A percentile compares a stretch with the other conserved stretches of the same genome.
Conservation (phyloP, 2,888 invertebrate genomes). For the Hirtodrosophila histrioides region DNA sequence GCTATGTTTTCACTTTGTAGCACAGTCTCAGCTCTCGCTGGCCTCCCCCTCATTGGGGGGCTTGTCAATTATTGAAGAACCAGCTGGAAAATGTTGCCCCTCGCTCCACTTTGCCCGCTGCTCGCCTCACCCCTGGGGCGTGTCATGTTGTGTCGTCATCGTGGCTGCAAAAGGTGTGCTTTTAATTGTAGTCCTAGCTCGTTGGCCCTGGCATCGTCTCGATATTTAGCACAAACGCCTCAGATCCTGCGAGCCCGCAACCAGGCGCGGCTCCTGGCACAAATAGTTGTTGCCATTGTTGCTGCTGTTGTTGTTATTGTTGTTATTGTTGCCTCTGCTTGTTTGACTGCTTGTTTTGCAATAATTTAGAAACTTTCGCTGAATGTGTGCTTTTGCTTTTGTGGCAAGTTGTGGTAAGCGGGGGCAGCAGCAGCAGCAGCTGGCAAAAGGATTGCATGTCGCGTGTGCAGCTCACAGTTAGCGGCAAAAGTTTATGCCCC, state of each 20-base stretch:
- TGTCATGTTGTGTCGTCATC: conserved; percentile 19
- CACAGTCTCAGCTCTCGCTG: conserved; percentile 14
- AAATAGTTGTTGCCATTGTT: conserved; percentile 48
- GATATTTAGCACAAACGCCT: conserved; percentile 67
- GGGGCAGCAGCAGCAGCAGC: conserved; percentile 6
- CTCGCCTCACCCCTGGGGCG: neutral
- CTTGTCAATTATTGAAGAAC: conserved; percentile 75
- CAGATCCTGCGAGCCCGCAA: conserved; percentile 39
- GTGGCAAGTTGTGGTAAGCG: conserved; percentile 40
- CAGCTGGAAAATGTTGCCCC: conserved; percentile 36
- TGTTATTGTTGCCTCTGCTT: conserved; percentile 35
- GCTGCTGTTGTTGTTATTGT: conserved; percentile 28
- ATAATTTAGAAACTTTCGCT: conserved; percentile 81
- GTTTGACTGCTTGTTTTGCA: conserved; percentile 75
- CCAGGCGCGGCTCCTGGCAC: conserved; percentile 45
- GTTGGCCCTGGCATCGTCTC: conserved; percentile 53
- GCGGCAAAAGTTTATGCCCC: conserved; percentile 42
- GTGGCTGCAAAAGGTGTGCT: conserved; percentile 75
- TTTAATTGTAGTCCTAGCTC: conserved; percentile 77
- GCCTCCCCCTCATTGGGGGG: conserved; percentile 22
- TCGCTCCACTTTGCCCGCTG: no score
- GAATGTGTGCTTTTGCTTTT: conserved; percentile 70
- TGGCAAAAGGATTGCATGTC: conserved; percentile 41
- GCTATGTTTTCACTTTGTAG: conserved; percentile 69
- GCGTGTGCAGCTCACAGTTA: conserved; percentile 53